phyloP scores from a whole-genome alignment of 2,797 vertebrate species.

The Odontamblyopus rebecca region DNA sequence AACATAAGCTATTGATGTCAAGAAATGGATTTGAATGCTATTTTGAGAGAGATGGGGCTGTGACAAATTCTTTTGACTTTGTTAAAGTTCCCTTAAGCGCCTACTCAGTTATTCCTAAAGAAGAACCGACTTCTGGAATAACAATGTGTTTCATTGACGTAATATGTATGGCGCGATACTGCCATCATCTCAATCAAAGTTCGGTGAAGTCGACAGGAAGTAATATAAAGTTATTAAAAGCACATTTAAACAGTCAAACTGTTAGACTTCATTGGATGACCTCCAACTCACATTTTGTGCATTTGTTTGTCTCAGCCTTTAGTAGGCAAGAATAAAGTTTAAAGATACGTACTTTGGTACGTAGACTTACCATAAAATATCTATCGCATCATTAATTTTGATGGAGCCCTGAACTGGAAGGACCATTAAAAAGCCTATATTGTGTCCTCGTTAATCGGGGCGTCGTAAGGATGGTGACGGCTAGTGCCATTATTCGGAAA shows the following conservation, averaged over 20 bases:
- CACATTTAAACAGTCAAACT: slow-evolving; percentile 44
- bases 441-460: slow-evolving; percentile 79
- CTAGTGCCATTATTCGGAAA: slow-evolving; percentile 71
- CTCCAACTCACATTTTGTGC: slow-evolving; percentile 8
- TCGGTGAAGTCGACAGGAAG: slow-evolving; percentile 53
- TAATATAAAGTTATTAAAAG: slow-evolving; percentile 46
- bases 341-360: slow-evolving; percentile 80
- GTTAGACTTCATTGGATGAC: slow-evolving; percentile 46
- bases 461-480: slow-evolving; percentile 60
- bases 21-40: slow-evolving; percentile 23
- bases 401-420: slow-evolving; percentile 76
- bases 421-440: slow-evolving; percentile 79
- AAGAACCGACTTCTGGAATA: slow-evolving; percentile 42
- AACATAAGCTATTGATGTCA: slow-evolving; percentile 43
- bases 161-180: slow-evolving; percentile 53
- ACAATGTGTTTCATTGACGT: slow-evolving; percentile 56
- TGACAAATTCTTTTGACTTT: slow-evolving; percentile 40
- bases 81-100: slow-evolving; percentile 35
- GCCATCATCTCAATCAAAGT: slow-evolving; percentile 54
- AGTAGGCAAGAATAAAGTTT: slow-evolving; percentile 72
- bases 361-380: slow-evolving; percentile 80
- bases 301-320: slow-evolving; percentile 36
- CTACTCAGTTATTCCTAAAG: slow-evolving; percentile 40
- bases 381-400: slow-evolving; percentile 82
- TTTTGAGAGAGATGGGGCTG: slow-evolving; percentile 16